Base-by-base conservation (phyloP, 2,797 vertebrate species). In the Halcyon leucocephala region DNA sequence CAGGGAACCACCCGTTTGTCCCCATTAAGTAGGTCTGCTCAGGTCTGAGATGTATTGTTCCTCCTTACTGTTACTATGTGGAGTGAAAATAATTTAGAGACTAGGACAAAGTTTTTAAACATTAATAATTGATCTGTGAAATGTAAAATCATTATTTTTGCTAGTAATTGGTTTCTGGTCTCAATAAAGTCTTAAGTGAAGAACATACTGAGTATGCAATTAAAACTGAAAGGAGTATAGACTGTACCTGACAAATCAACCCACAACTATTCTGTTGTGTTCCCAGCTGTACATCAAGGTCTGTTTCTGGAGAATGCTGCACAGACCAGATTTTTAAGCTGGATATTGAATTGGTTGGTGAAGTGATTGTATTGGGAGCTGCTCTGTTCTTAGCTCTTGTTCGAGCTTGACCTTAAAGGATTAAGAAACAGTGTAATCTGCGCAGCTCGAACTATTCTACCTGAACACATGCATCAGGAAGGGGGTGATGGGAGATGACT, bases 1-100 rank as follows among this genome's bases (percentile, higher is more conserved):
- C 89, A 73, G 91, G 79, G 88, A 82, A 95, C 91, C 19, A 64
- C 18, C 66, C 80, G 62, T 24, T 64, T 66, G 54, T 92, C 55
- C 72, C 66, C 37, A 49, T 71, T 79, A 64, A 74, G 6, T 10
- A 39, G 54, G 60, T 24, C 42, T 83, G 82, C 79, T 91, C 39
- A 70, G 35, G 9, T 78, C 31, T 9, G 46, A 88, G 51, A 7
- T 65, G 51, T 5, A 4, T 41, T 31, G 52, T 5, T 80, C 39
- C 61, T 62, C 51, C 41, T 44, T 0, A 2, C 62, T 77, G 46
- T 12, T 64, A 29, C 46, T 20, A 2, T 6, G 22, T 4, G 31
- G 41, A 79, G 74, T 26, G 39, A 54, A 67, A 65, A 82, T 18
- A 65, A 78, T 28, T 69, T 54, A 55, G 19, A 83, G 57, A 37